These are phyloP conservation scores for Syngnathus rostellatus DNA, from an alignment of 2,797 vertebrate genomes.

Conservation along the genomic window DNA sequence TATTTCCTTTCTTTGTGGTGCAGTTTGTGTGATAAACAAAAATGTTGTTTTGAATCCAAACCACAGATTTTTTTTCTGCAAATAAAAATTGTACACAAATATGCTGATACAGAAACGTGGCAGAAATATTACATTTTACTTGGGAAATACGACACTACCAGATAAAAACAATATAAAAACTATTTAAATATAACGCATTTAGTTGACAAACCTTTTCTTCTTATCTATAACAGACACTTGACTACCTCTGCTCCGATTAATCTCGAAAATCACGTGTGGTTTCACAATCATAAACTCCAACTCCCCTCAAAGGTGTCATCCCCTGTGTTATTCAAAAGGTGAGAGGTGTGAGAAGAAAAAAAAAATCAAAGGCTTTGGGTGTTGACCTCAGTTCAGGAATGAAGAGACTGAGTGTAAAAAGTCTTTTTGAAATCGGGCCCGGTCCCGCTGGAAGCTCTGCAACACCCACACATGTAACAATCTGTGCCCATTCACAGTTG, in stretches of 20 bases:
- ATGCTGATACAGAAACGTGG: no score
- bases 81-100: not conserved
- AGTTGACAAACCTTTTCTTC: not conserved
- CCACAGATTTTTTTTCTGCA: not conserved
- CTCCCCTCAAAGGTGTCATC: constrained; percentile 24
- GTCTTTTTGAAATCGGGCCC: constrained; percentile 39
- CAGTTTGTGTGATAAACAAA: not conserved
- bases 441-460: constrained; percentile 46
- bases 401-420: constrained; percentile 61
- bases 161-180: not conserved
- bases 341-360: constrained; percentile 31
- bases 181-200: not conserved
- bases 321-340: constrained; percentile 37
- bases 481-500: constrained; percentile 54
- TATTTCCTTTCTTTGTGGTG: not conserved
- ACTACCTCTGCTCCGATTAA: not conserved
- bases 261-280: constrained; percentile 34
- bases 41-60: not conserved
- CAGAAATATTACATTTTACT: no score
- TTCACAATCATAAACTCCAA: constrained; percentile 42
- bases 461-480: constrained; percentile 48
- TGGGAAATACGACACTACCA: not conserved
- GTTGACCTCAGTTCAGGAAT: constrained; percentile 67
- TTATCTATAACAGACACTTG: not conserved
- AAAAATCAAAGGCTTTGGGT: constrained; percentile 47